Evolutionary conservation across 2,113 vertebrate genomes (phyloP).

Genomic region (Aplodontia rufa): DNA sequence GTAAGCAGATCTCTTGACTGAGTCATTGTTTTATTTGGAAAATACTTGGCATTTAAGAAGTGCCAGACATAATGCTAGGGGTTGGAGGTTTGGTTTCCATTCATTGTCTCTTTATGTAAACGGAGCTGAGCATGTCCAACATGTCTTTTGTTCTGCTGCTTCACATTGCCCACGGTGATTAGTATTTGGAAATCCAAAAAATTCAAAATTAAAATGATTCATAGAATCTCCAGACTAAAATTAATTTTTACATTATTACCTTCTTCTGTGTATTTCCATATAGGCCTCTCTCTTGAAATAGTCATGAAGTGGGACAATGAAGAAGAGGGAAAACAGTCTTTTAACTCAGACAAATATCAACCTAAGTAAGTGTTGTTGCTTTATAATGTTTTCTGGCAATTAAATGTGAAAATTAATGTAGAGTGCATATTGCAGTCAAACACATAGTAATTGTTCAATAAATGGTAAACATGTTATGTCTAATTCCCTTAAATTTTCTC

Average conservation of each 20-base stretch:
- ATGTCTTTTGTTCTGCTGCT: neutral
- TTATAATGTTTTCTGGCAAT: neutral
- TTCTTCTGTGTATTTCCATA: neutral
- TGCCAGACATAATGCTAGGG: neutral
- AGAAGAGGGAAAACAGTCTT: neutral
- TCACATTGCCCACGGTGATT: neutral
- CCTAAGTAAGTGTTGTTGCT: neutral
- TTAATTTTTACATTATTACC: neutral
- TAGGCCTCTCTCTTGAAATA: neutral
- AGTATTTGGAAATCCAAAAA: constrained; percentile 51
- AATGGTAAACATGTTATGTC: neutral
- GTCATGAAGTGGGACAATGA: neutral
- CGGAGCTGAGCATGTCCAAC: neutral
- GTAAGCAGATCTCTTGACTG: constrained; percentile 45
- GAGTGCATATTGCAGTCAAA: neutral
- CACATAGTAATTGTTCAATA: neutral
- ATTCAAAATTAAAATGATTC: constrained; percentile 41
- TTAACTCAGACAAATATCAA: neutral
- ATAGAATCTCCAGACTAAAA: neutral
- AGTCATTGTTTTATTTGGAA: constrained; percentile 22
- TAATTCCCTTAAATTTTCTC: neutral
- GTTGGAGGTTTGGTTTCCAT: neutral
- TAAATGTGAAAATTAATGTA: neutral
- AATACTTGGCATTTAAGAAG: neutral
- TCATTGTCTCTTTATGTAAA: neutral